Conservation (phyloP, 2,888 invertebrate species). For the Himalopsyche japonica region DNA sequence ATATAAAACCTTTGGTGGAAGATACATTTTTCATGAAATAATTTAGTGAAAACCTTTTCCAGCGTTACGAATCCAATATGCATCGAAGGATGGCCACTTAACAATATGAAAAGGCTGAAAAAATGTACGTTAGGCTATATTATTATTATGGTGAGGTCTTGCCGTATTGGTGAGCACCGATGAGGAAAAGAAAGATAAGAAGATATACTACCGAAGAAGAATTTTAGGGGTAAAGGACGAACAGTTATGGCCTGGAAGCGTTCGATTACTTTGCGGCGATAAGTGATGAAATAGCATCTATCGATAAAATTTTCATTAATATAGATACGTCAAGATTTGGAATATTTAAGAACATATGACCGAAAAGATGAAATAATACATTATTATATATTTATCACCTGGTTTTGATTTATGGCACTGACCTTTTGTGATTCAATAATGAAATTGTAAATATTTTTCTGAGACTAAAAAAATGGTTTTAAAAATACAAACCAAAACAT, state of each 20-base stretch:
- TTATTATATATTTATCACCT: no score
- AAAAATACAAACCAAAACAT: no score
- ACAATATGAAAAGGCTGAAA: background rate
- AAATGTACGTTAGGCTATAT: background rate
- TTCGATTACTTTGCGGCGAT: constrained; percentile 6
- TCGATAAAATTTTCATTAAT: background rate
- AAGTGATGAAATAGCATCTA: background rate
- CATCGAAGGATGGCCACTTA: background rate
- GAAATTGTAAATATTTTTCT: no score
- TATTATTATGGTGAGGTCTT: background rate
- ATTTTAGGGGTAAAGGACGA: background rate
- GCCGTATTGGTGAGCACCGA: background rate
- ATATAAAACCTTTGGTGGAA: background rate
- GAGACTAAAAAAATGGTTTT: no score
- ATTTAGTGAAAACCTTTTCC: constrained; percentile 11
- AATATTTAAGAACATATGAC: no score
- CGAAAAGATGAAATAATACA: no score
- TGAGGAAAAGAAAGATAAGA: constrained; percentile 15
- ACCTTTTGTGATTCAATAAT: no score
- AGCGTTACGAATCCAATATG: constrained; percentile 6
- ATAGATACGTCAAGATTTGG: no score
- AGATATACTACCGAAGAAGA: background rate
- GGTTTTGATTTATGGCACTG: no score
- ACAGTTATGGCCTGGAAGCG: background rate
- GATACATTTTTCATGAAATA: constrained; percentile 6